Evolutionary conservation across 2,797 vertebrate species (phyloP), one percentile per base, ranked within the genome.

Genomic region (Falco cherrug): DNA sequence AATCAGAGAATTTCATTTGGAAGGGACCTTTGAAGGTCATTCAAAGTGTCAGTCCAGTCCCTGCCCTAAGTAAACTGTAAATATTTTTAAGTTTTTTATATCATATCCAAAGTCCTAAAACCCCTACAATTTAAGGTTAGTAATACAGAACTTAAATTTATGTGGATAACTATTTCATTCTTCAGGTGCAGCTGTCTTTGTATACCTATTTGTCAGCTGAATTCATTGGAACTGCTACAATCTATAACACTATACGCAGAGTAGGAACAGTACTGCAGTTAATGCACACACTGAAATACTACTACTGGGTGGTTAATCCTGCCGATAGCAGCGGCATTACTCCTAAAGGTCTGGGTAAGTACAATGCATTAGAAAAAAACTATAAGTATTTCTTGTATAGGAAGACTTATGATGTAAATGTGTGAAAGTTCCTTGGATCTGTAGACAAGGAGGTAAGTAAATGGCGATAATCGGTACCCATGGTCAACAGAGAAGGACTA

Each of bases 241-340:
- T 99, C 96, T 99, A 99, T 84, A 99, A 98, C 92, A 99, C 99
- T 86, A 99, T 99, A 88, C 99, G 99, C 60, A 98, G 99, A 57
- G 99, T 99, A 11, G 99, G 99, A 89, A 99, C 99, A 3, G 99
- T 99, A 78, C 98, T 99, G 97, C 99, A 99, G 97, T 97, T 99
- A 80, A 99, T 99, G 99, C 99, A 99, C 97, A 99, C 99, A 0
- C 97, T 99, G 41, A 99, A 99, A 97, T 99, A 99, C 96, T 99
- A 99, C 98, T 99, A 99, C 98, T 99, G 99, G 99, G 99, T 99
- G 82, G 98, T 99, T 95, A 99, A 99, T 97, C 99, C 99, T 43
- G 97, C 98, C 84, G 99, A 99, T 65, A 99, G 99, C 97, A 99
- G 99, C 83, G 99, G 99, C 76, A 99, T 99, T 90, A 97, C 97